Evolutionary conservation across 2,888 invertebrate genomes (phyloP).

Genomic region (Ormyrus thymus): DNA sequence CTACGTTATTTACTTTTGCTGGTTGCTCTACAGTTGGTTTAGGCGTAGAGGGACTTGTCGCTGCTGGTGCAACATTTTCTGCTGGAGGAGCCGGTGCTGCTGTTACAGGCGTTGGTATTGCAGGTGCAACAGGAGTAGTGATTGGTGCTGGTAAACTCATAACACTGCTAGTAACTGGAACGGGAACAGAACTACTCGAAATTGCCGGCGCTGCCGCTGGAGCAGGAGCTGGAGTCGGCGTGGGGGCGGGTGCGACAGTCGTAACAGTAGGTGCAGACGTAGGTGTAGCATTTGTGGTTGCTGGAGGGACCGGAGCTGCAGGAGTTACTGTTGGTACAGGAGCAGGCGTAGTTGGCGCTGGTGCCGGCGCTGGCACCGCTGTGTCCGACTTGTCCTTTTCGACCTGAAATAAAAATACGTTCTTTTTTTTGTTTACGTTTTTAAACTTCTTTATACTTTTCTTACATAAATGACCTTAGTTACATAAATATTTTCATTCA

Average conservation of each 20-base stretch:
- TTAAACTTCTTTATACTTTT: no score
- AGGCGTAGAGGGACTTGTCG: not conserved
- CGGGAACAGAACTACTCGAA: not conserved
- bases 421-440: no score
- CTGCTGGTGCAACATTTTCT: slow-evolving; percentile 22
- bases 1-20: slow-evolving; percentile 38
- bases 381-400: slow-evolving; percentile 47
- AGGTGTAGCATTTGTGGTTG: not conserved
- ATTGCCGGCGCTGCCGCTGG: slow-evolving; percentile 2
- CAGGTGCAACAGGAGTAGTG: slow-evolving; percentile 33
- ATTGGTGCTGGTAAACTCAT: slow-evolving; percentile 5
- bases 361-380: not conserved
- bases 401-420: slow-evolving; percentile 5
- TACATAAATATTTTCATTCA: no score
- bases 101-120: not conserved
- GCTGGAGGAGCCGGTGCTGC: slow-evolving; percentile 5
- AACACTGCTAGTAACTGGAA: slow-evolving; percentile 3
- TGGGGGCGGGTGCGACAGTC: slow-evolving; percentile 4
- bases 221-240: not conserved
- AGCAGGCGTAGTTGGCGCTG: not conserved
- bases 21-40: slow-evolving; percentile 26
- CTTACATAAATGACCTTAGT: no score
- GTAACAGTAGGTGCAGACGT: slow-evolving; percentile 1
- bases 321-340: not conserved
- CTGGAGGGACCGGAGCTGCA: not conserved